Evolutionary conservation across 2,797 vertebrate species (phyloP).

Genomic region (Anomalospiza imberbis): DNA sequence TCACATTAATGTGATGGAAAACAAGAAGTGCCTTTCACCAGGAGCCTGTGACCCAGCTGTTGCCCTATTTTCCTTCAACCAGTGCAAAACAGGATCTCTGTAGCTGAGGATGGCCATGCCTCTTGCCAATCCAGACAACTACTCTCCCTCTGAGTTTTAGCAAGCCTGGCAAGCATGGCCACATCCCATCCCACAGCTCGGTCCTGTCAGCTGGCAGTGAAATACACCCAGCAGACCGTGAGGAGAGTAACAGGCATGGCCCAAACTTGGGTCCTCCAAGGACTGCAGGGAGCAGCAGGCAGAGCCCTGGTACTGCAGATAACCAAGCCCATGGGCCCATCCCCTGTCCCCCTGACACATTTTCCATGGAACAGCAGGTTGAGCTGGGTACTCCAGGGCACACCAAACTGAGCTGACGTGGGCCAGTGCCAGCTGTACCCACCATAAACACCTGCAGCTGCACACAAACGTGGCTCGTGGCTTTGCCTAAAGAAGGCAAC

Average conservation of each 20-base stretch:
- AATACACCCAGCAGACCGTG: not conserved
- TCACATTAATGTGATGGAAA: not conserved
- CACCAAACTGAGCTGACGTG: rapidly evolving
- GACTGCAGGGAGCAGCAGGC: not conserved
- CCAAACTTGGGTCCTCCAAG: not conserved
- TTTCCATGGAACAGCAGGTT: not conserved
- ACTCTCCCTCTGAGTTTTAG: not conserved
- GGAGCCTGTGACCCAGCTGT: not conserved
- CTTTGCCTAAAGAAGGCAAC: not conserved
- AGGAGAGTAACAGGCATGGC: not conserved
- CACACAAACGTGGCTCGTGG: not conserved
- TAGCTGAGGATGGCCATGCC: not conserved
- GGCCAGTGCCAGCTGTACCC: not conserved
- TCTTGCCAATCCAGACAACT: not conserved
- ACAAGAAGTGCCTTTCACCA: not conserved
- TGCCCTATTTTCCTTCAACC: not conserved
- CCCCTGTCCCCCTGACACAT: rapidly evolving
- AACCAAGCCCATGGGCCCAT: not conserved
- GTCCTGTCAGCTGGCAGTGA: not conserved
- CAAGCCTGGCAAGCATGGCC: not conserved
- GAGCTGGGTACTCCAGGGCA: not conserved
- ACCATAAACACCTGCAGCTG: not conserved
- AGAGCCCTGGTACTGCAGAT: not conserved
- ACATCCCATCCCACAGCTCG: not conserved
- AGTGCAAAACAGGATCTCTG: not conserved